phyloP scores from a whole-genome alignment of 2,113 vertebrate genomes.

The Nycticryphes semicollaris region DNA sequence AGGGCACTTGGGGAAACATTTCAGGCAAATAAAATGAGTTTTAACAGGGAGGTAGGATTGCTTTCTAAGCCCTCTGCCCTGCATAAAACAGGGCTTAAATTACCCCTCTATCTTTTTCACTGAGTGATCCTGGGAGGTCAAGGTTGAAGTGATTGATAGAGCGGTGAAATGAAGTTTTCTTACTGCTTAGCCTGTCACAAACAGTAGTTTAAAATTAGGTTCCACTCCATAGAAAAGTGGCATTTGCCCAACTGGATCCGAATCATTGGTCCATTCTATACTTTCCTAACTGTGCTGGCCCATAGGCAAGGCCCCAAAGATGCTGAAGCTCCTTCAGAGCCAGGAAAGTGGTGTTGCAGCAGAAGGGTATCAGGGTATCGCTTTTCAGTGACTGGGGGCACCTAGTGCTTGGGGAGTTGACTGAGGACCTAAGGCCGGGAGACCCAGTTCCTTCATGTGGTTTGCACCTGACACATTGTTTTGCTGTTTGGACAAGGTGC shows the following conservation, averaged over 20 bases:
- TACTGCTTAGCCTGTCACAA: conserved; percentile 49
- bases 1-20: background rate
- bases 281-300: background rate
- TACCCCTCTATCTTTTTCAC: conserved; percentile 44
- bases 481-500: background rate
- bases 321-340: background rate
- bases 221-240: conserved; percentile 25
- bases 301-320: background rate
- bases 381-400: background rate
- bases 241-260: conserved; percentile 7
- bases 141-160: conserved; percentile 64
- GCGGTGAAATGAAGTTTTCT: conserved; percentile 65
- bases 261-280: background rate
- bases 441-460: background rate
- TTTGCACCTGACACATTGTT: background rate
- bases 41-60: conserved; percentile 55
- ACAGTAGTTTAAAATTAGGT: conserved; percentile 39
- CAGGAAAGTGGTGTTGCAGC: background rate
- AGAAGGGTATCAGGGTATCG: background rate
- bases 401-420: background rate
- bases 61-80: conserved; percentile 67
- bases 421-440: background rate
- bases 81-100: conserved; percentile 58
- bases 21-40: conserved; percentile 48
- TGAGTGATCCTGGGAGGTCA: conserved; percentile 37